Base-by-base conservation (phyloP, 2,113 vertebrate genomes). In the Calidris pugnax region DNA sequence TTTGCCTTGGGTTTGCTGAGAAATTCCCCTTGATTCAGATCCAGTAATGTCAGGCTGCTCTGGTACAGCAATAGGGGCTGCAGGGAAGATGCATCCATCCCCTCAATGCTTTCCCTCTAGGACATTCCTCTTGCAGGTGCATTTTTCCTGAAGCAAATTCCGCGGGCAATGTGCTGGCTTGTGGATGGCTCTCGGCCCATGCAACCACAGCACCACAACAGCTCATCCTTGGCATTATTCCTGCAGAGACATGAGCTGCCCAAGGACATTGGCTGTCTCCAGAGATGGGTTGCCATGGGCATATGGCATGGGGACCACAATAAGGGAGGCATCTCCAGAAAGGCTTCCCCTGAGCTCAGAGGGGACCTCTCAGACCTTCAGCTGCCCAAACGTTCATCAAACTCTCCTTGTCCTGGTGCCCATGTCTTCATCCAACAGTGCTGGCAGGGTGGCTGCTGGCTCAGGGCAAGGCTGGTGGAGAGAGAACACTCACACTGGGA, bases 151-250 rank as follows among this genome's bases (percentile, higher is more conserved):
- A 59, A 85, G 60, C 16, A 55, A 33, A 55, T 3, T 4, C 26
- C 0, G 1, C 20, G 24, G 55, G n/a, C 15, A 22, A 27, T 14
- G 56, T 48, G 33, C 57, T 72, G 63, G 27, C 19, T 50, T 50
- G 18, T 57, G 28, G 14, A 15, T 7, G 24, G 24, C 15, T 28
- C 35, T 74, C 50, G 66, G 68, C 53, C 43, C 26, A 2, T 43
- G 43, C 23, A 60, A 37, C 27, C 2, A 3, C 30, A 51, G 1
- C 63, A 48, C 37, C 13, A 39, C 3, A 9, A 20, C 0, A 0
- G 37, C 51, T 63, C 41, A 59, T 41, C 51, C 15, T 1, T 47
- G 21, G 35, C 2, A 10, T 66, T 47, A 13, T 12, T 56, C 12
- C 12, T 60, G 18, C 60, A 4, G 2, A 20, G 12, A 6, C 6